Evolutionary conservation across 1,140 invertebrate species (phyloP).

Genomic region (Teleogryllus occipitalis): DNA sequence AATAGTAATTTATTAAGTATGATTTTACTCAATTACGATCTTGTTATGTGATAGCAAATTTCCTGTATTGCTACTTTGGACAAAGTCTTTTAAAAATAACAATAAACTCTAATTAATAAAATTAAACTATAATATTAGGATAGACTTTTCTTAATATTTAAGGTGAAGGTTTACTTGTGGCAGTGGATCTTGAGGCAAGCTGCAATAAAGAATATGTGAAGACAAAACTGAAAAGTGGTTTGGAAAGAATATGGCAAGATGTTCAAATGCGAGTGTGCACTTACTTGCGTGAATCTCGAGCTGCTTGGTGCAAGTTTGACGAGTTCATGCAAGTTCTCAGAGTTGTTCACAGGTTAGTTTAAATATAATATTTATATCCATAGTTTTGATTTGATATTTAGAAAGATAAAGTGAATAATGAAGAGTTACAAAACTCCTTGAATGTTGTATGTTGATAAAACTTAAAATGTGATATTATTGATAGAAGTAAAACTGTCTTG

Average conservation of each 20-base stretch:
- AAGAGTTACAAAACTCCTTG: background rate
- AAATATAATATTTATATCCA: background rate
- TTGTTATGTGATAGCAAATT: no score
- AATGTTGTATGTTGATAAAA: background rate
- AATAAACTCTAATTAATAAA: no score
- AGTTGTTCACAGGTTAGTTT: conserved; percentile 60
- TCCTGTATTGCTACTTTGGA: no score
- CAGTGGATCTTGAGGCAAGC: conserved; percentile 48
- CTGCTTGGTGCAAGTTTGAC: conserved; percentile 85
- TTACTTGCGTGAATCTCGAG: conserved; percentile 64
- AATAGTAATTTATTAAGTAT: no score
- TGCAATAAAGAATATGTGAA: conserved; percentile 70
- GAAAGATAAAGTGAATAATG: background rate
- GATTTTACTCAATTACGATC: no score
- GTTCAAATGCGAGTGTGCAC: conserved; percentile 83
- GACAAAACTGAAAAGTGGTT: conserved; percentile 81
- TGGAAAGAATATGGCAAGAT: conserved; percentile 85
- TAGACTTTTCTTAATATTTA: background rate
- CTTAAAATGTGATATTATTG: no score
- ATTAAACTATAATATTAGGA: no score
- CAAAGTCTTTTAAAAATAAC: no score
- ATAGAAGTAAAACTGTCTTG: no score
- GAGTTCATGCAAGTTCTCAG: conserved; percentile 88
- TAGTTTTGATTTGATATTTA: background rate
- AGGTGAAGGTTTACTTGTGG: conserved; percentile 13